Evolutionary conservation across 2,113 vertebrate genomes (phyloP).

Genomic region (Nesogale talazaci): DNA sequence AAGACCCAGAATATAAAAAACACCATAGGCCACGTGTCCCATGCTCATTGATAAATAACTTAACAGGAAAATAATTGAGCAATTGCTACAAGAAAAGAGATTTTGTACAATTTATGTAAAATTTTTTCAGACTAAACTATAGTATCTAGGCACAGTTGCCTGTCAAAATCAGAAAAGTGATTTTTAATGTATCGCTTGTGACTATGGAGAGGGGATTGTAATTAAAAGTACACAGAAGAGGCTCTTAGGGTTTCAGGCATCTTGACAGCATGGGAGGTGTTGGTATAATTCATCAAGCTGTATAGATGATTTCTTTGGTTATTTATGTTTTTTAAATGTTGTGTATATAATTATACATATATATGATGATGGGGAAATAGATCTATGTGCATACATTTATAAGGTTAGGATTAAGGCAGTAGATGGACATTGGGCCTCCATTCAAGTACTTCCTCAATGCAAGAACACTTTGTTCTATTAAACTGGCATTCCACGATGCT

Average conservation of each 20-base stretch:
- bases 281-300: not conserved
- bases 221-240: not conserved
- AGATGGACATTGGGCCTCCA: no score
- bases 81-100: not conserved
- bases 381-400: no score
- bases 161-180: not conserved
- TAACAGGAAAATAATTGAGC: slow-evolving; percentile 23
- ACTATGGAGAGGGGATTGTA: not conserved
- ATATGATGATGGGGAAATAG: no score
- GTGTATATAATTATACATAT: no score
- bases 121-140: no score
- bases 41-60: slow-evolving; percentile 32
- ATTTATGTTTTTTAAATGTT: slow-evolving; percentile 28
- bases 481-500: no score
- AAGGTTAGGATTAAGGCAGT: no score
- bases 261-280: not conserved
- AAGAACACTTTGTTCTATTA: no score
- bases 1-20: slow-evolving; percentile 33
- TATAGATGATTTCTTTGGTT: not conserved
- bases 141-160: no score
- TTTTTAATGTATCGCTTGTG: not conserved
- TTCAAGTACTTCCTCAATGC: no score
- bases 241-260: not conserved
- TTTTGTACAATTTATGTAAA: not conserved
- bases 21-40: not conserved